Percentiles rank a stretch among this genome's conserved stretches.
phyloP scores from a whole-genome alignment of 2,113 vertebrate genomes.

The Catharus minimus region DNA sequence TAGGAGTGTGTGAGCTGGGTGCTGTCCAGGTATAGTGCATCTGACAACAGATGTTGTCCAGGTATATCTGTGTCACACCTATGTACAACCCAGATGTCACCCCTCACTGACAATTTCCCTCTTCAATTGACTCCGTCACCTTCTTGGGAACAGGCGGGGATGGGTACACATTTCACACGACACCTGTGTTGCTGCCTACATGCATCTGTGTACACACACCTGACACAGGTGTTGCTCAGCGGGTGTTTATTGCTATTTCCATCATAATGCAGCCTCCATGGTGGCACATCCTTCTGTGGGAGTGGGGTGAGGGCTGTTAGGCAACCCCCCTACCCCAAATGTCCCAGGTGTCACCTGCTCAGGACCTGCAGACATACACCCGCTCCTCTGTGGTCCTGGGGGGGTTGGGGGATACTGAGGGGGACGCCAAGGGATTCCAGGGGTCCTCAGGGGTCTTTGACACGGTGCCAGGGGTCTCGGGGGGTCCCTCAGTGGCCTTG shows the following conservation, averaged over 20 bases:
- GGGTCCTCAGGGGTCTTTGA: not conserved
- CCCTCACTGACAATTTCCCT: not conserved
- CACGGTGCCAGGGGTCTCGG: not conserved
- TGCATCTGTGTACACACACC: not conserved
- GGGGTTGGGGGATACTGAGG: not conserved
- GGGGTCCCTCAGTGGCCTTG: not conserved
- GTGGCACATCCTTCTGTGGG: not conserved
- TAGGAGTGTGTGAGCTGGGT: not conserved
- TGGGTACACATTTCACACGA: not conserved
- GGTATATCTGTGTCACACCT: not conserved
- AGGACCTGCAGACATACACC: not conserved
- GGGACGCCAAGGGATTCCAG: not conserved
- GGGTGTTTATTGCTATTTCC: not conserved
- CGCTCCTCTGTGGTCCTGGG: not conserved
- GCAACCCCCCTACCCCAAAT: too few relatives aligned
- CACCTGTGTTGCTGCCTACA: not conserved
- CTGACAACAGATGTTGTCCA: not conserved
- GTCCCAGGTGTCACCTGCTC: not conserved
- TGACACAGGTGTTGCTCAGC: not conserved
- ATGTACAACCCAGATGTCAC: not conserved
- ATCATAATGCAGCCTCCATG: not conserved
- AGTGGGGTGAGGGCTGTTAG: not conserved
- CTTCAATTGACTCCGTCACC: accelerated
- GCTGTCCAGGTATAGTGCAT: not conserved
- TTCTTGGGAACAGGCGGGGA: not conserved